A percentile compares a stretch with the other conserved stretches of the same genome.
Conservation (phyloP, 2,113 vertebrate species). For the Brienomyrus brachyistius region DNA sequence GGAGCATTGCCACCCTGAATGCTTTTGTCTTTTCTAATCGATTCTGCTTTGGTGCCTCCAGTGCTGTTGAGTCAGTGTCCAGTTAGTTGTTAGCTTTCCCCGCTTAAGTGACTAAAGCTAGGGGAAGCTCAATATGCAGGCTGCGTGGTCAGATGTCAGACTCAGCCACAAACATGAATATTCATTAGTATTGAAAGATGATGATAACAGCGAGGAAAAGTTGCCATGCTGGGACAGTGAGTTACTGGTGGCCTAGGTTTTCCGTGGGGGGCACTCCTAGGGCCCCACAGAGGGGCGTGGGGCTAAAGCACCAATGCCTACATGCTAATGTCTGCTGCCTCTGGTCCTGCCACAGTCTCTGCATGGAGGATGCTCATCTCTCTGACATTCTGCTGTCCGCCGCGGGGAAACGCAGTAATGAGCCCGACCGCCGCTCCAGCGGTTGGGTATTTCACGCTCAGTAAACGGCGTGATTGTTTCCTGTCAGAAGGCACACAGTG, state of each 20-base stretch:
- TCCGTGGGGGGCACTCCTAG: background rate
- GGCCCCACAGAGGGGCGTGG: too few relatives aligned
- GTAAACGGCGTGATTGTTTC: conserved; percentile 4
- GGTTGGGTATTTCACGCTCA: background rate
- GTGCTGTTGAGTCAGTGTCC: background rate
- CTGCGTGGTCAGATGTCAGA: background rate
- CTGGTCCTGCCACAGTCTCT: background rate
- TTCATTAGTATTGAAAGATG: background rate
- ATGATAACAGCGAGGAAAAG: background rate
- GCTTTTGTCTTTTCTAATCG: background rate
- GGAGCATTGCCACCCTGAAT: background rate
- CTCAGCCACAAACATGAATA: background rate
- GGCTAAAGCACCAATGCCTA: background rate
- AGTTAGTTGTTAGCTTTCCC: background rate
- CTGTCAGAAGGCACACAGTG: background rate
- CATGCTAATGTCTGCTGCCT: background rate
- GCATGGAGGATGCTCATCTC: background rate
- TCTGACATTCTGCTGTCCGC: background rate
- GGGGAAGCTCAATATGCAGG: background rate
- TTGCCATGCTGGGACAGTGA: background rate
- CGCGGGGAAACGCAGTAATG: background rate
- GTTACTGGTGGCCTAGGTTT: background rate
- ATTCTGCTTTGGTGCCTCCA: background rate
- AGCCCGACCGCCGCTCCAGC: background rate
- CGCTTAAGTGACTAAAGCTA: background rate